Conservation (phyloP, 2,113 vertebrate species). For the Alexandromys fortis region DNA sequence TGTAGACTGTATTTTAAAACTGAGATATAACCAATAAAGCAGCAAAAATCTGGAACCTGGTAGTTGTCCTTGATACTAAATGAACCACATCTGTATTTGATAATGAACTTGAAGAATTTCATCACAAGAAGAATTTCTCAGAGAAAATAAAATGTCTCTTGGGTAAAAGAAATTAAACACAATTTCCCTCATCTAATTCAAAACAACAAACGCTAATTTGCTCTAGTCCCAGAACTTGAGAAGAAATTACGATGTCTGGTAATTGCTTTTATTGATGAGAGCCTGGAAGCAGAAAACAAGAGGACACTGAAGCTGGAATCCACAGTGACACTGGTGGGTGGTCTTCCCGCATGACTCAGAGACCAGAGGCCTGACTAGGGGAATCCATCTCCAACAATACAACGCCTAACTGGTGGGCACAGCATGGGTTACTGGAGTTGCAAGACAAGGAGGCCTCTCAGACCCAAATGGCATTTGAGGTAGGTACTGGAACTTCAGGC, state of each 20-base stretch:
- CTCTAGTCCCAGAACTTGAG: constrained; percentile 44
- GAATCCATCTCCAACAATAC: background rate
- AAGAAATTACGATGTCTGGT: constrained; percentile 55
- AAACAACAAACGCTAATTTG: constrained; percentile 68
- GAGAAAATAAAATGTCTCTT: constrained; percentile 73
- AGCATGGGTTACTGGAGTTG: background rate
- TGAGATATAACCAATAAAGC: constrained; percentile 51
- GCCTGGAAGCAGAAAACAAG: constrained; percentile 28
- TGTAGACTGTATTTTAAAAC: constrained; percentile 39
- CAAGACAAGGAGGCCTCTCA: background rate
- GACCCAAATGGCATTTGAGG: background rate
- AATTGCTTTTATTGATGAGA: constrained; percentile 37
- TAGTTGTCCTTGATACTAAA: constrained; percentile 66
- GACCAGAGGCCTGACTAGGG: background rate
- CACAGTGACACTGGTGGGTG: background rate
- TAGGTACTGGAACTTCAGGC: background rate
- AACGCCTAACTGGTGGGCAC: background rate
- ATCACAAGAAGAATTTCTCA: constrained; percentile 68
- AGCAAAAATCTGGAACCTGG: constrained; percentile 66
- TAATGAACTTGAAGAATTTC: constrained; percentile 74
- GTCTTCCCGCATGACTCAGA: background rate
- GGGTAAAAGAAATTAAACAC: constrained; percentile 75
- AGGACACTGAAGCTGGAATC: background rate
- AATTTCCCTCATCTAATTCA: constrained; percentile 75
- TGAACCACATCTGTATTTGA: constrained; percentile 76